These are phyloP conservation scores for Drosophila atroscutellata DNA, from an alignment of 2,888 invertebrate species.

Conservation along the genomic window DNA sequence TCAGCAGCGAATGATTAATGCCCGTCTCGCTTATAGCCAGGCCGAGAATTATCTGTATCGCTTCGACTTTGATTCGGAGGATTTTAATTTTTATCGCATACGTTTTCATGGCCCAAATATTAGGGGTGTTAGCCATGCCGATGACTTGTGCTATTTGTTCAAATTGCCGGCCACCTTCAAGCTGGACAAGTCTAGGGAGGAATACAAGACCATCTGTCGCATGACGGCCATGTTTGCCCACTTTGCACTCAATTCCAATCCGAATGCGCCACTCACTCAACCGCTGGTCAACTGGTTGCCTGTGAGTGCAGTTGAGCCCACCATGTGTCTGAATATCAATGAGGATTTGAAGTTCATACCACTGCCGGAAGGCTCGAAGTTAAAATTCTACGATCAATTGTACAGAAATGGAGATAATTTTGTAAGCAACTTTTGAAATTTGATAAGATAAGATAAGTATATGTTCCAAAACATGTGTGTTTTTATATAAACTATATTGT, in stretches of 20 bases:
- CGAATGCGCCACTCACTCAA: conserved; percentile 64
- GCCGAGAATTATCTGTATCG: conserved; percentile 81
- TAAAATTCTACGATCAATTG: conserved; percentile 66
- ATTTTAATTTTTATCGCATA: conserved; percentile 80
- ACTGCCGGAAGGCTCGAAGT: conserved; percentile 67
- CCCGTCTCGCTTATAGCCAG: conserved; percentile 66
- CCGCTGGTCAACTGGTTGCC: conserved; percentile 65
- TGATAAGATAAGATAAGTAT: not conserved
- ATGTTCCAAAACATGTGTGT: not conserved
- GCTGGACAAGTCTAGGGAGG: conserved; percentile 58
- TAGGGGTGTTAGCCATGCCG: conserved; percentile 75
- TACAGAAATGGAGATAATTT: conserved; percentile 57
- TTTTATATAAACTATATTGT: not conserved
- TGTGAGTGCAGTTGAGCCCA: conserved; percentile 40
- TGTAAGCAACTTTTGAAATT: not conserved
- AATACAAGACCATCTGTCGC: conserved; percentile 72
- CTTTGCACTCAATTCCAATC: conserved; percentile 78
- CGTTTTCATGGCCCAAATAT: conserved; percentile 58
- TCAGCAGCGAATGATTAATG: conserved; percentile 67
- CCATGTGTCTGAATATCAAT: conserved; percentile 76
- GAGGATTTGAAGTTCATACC: conserved; percentile 67
- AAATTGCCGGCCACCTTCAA: conserved; percentile 61
- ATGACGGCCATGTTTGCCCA: conserved; percentile 72
- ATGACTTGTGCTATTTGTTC: conserved; percentile 80
- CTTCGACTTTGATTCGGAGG: conserved; percentile 82